Evolutionary conservation across 2,888 invertebrate genomes (phyloP), one percentile per base, ranked within the genome.

Genomic region (Xanthostigma xanthostigma): DNA sequence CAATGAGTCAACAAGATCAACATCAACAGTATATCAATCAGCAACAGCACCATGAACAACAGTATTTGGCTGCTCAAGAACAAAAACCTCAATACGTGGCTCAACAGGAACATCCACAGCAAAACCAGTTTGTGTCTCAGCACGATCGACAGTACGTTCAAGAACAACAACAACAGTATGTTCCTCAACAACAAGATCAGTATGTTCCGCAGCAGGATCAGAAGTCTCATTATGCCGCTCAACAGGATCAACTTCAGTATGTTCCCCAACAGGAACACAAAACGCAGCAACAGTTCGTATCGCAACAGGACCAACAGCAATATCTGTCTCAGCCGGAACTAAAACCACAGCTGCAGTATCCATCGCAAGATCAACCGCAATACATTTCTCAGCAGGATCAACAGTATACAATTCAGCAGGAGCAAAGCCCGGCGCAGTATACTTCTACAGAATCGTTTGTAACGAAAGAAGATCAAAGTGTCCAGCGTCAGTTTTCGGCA

Each of bases 121-220:
- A 46, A n/a, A 11, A 11, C 9, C 46, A 46, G n/a, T 33, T 35
- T 12, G 37, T 41, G 13, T 12, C 35, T 45, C 42, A 17, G 11
- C 42, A 41, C 9, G 41, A 48, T 27, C 54, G 53, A 44, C 51
- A 51, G 33, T 50, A 46, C 39, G 17, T 36, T 36, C 37, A 48
- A 34, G 33, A 48, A 46, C 61, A 62, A 41, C 55, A 60, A 2
- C 62, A 57, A 38, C 51, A 50, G 37, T 17, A 58, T 51, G 54
- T 63, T 34, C 27, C 42, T n/a, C 49, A 49, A 27, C 44, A 48
- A 12, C 38, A 33, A 27, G 33, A 12, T 8, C 48, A 48, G 27
- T 33, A n/a, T 11, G 36, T 27, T 48, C 13, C 53, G 53, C 39
- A 51, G n/a, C 14, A 48, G 9, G 44, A 35, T 9, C 44, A 44